Conservation (phyloP, 1,140 invertebrate species). For the Matsumurasca onukii region DNA sequence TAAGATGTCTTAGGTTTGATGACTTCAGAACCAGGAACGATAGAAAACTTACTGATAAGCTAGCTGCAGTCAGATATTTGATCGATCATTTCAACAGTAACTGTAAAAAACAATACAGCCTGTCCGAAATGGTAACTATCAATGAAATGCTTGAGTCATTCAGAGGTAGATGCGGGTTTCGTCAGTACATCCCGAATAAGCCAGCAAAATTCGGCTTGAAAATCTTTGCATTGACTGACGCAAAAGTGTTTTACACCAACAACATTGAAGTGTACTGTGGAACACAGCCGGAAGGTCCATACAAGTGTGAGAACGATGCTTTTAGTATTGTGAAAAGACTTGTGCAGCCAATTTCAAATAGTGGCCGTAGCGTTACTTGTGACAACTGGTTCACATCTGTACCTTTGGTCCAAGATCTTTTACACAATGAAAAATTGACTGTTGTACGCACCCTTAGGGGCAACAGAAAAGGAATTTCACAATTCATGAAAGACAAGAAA, state of each 20-base stretch:
- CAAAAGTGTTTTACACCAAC: constrained; percentile 38
- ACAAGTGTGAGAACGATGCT: constrained; percentile 41
- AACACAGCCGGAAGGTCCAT: constrained; percentile 43
- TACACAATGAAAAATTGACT: constrained; percentile 15
- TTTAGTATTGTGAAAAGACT: constrained; percentile 37
- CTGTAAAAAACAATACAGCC: constrained; percentile 45
- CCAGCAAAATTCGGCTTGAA: constrained; percentile 47
- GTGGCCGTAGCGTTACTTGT: constrained; percentile 37
- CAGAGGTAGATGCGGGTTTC: constrained; percentile 47
- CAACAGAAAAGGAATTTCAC: constrained; percentile 30
- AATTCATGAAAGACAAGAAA: constrained; percentile 3
- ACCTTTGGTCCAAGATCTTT: constrained; percentile 25
- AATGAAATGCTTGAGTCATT: constrained; percentile 49
- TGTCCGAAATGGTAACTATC: constrained; percentile 45
- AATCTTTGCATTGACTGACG: constrained; percentile 42
- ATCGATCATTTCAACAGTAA: constrained; percentile 45
- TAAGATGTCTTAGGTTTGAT: background rate
- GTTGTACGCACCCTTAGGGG: constrained; percentile 28
- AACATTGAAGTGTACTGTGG: constrained; percentile 45
- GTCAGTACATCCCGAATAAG: constrained; percentile 49
- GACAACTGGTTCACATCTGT: constrained; percentile 39
- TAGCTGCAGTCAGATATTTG: constrained; percentile 9
- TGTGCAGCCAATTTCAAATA: constrained; percentile 33
- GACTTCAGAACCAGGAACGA: constrained; percentile 6
- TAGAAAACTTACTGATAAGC: background rate